phyloP scores from a whole-genome alignment of 2,888 invertebrate species.

The Coenonympha glycerion region DNA sequence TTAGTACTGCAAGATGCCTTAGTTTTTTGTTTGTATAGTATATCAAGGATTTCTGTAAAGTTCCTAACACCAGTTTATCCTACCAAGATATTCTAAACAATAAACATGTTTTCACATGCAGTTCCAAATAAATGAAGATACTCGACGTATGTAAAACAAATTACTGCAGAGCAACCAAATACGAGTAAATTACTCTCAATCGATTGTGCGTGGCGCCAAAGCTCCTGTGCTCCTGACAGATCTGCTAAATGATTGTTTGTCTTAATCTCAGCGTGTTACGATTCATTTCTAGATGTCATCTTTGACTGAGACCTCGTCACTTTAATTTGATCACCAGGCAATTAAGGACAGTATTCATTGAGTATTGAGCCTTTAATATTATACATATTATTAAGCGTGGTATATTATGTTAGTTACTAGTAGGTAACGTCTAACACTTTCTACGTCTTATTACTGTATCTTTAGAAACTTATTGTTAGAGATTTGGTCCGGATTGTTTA shows the following conservation, averaged over 20 bases:
- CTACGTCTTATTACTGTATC: too few species aligned
- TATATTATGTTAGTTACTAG: too few species aligned
- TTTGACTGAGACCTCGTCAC: background rate
- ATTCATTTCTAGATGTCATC: background rate
- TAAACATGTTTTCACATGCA: background rate
- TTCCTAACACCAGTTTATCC: too few species aligned
- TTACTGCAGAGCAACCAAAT: background rate
- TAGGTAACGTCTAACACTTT: too few species aligned
- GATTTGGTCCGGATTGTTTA: too few species aligned
- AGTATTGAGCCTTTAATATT: too few species aligned
- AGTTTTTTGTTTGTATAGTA: too few species aligned
- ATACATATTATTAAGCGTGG: too few species aligned
- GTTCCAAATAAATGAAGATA: background rate
- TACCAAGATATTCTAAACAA: too few species aligned
- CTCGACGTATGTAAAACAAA: background rate
- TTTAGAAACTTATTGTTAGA: too few species aligned
- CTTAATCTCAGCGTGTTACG: background rate
- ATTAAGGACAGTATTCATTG: background rate
- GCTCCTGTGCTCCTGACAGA: background rate
- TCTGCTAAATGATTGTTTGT: background rate
- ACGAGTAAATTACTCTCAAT: slow-evolving; percentile 16
- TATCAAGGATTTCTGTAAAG: too few species aligned
- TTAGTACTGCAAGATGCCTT: too few species aligned
- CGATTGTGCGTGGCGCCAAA: slow-evolving; percentile 12
- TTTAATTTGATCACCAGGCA: background rate